These are phyloP conservation scores for Zaprionus inermis DNA, from an alignment of 1,140 invertebrate genomes.

Conservation along the genomic window DNA sequence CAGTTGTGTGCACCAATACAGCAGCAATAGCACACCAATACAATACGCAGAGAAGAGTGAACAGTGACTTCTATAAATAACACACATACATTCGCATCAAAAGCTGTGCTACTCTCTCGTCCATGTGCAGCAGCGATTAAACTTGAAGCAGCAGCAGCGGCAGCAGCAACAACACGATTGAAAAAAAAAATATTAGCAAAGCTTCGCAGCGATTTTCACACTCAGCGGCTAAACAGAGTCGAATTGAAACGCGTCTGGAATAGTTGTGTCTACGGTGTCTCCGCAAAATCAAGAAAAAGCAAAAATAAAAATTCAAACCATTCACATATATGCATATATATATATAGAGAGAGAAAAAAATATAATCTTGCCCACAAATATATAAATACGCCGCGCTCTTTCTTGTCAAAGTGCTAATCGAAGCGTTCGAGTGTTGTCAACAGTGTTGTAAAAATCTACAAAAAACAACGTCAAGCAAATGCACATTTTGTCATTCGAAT, in stretches of 20 bases:
- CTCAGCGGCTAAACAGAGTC: constrained; percentile 60
- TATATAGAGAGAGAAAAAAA: constrained; percentile 8
- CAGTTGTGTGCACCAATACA: constrained; percentile 25
- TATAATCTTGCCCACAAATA: background rate
- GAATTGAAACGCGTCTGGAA: constrained; percentile 61
- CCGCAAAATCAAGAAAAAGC: background rate
- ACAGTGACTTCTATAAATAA: constrained; percentile 54
- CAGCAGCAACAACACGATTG: background rate
- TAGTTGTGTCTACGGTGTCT: constrained; percentile 63
- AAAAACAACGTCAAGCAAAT: constrained; percentile 10
- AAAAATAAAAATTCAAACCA: constrained; percentile 6
- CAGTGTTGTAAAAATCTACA: constrained; percentile 1
- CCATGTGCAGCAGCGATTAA: constrained; percentile 56
- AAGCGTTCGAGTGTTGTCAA: constrained; percentile 6
- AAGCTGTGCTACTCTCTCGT: constrained; percentile 34
- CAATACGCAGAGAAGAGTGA: background rate
- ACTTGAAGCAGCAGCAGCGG: constrained; percentile 25
- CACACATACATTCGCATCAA: constrained; percentile 50
- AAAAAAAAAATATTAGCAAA: constrained; percentile 62
- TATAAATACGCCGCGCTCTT: constrained; percentile 7
- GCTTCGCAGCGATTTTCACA: constrained; percentile 62
- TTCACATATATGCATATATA: no score
- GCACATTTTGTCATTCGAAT: constrained; percentile 8
- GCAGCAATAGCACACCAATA: constrained; percentile 2
- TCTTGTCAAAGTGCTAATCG: constrained; percentile 17